Evolutionary conservation across 64 coral and sea anemone species (phyloP).

Genomic region (Pocillopora verrucosa): DNA sequence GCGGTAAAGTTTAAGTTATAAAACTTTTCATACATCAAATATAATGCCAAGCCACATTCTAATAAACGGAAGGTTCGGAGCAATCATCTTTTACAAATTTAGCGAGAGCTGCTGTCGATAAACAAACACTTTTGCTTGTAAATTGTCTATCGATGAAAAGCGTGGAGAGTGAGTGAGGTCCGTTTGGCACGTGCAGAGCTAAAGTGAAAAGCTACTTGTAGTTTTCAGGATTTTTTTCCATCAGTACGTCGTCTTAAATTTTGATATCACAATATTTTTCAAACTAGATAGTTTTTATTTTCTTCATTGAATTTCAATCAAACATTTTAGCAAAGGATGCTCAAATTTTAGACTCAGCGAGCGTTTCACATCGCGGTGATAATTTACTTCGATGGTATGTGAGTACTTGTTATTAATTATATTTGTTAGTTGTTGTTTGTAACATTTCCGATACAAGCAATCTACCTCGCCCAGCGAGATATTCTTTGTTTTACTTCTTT

Average conservation of each 20-base stretch:
- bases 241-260: not conserved
- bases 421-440: not conserved
- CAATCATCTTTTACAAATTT: no score
- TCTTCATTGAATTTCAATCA: not conserved
- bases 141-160: no score
- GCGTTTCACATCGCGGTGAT: not conserved
- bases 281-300: not conserved
- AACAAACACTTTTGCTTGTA: no score
- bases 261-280: no score
- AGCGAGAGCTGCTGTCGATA: no score
- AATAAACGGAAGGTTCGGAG: no score
- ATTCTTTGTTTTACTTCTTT: not conserved
- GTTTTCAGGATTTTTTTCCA: not conserved
- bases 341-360: not conserved
- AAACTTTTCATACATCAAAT: no score
- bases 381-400: constrained; percentile 12
- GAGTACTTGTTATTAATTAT: constrained; percentile 12
- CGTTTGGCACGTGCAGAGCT: no score
- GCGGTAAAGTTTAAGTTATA: no score
- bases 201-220: no score
- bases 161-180: no score
- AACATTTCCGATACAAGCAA: constrained; percentile 12
- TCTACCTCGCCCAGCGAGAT: not conserved
- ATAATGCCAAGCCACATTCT: no score
- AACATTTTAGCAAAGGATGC: not conserved